Percentiles rank a stretch among this genome's conserved stretches.
Conservation (phyloP, 1,140 invertebrate species). For the Heliconius eleuchia region DNA sequence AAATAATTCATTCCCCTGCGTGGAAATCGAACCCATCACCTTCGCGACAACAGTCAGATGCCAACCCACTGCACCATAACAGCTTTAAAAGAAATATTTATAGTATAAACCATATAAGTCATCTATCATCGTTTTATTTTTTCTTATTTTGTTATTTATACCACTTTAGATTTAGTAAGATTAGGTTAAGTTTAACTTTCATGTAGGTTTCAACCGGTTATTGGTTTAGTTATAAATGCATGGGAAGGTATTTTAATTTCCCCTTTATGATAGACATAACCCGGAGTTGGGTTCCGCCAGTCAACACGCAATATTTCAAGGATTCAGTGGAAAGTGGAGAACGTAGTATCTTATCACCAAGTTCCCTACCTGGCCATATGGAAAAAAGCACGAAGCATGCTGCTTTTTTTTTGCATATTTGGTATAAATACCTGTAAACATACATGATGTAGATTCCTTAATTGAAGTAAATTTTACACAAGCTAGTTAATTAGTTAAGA, state of each 20-base stretch:
- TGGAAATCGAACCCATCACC: not conserved
- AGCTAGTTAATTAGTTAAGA: not conserved
- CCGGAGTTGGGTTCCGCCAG: too few relatives aligned
- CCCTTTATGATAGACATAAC: too few relatives aligned
- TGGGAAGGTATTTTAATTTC: not conserved
- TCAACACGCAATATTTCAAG: too few relatives aligned
- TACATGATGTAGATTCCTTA: not conserved
- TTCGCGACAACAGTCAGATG: not conserved
- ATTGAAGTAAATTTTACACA: not conserved
- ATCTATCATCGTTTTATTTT: not conserved
- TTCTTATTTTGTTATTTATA: not conserved
- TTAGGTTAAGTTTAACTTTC: slow-evolving; percentile 11
- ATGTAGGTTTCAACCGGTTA: not conserved
- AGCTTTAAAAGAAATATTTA: not conserved
- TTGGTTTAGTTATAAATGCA: not conserved
- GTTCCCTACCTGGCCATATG: too few relatives aligned
- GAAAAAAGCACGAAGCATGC: too few relatives aligned
- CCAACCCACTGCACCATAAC: not conserved
- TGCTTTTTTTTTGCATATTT: too few relatives aligned
- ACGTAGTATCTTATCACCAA: too few relatives aligned
- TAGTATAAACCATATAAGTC: not conserved
- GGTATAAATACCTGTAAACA: not conserved
- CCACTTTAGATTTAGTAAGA: slow-evolving; percentile 2
- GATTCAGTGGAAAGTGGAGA: too few relatives aligned
- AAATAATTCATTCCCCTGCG: too few relatives aligned